Evolutionary conservation across 2,797 vertebrate genomes (phyloP), one percentile per base, ranked within the genome.

Genomic region (Macropus fuliginosus): DNA sequence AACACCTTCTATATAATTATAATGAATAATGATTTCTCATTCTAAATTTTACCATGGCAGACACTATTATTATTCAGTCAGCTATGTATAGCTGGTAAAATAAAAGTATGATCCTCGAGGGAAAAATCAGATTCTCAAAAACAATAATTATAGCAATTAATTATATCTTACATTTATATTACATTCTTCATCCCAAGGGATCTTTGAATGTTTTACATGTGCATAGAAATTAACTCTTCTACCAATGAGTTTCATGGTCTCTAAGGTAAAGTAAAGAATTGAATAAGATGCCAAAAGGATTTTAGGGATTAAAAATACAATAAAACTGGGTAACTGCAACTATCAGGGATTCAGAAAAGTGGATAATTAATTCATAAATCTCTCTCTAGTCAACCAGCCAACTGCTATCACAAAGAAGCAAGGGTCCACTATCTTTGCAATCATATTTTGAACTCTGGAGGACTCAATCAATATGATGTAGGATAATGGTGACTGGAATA

Each of bases 141-240:
- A 91, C 54, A 91, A n/a, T 91, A 91, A 91, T 91, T 91, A 91
- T 54, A 91, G 54, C 52, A 91, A 91, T 91, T 91, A 91, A 54
- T 91, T 91, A 31, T 91, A 31, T 91, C 31, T 91, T 54, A 55
- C 50, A 91, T 91, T 54, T 55, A 55, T 91, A 91, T 55, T 54
- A 54, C 52, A 91, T 91, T 31, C 14, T 91, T 55, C 54, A 91
- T 91, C 90, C 29, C 90, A 54, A 55, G 54, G 90, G 90, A 91
- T 31, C 50, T 12, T 55, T 91, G 50, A 91, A 91, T 31, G 14
- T 34, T 55, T 34, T 91, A 91, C 12, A 52, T 91, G 5, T 55
- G 31, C 52, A 34, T 29, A 91, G 74, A 29, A 91, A 91, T 55
- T 55, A 91, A 28, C 12, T 91, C 90, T 55, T 55, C 34, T 55